Conservation (phyloP, 2,797 vertebrate genomes). For the Semaprochilodus insignis region DNA sequence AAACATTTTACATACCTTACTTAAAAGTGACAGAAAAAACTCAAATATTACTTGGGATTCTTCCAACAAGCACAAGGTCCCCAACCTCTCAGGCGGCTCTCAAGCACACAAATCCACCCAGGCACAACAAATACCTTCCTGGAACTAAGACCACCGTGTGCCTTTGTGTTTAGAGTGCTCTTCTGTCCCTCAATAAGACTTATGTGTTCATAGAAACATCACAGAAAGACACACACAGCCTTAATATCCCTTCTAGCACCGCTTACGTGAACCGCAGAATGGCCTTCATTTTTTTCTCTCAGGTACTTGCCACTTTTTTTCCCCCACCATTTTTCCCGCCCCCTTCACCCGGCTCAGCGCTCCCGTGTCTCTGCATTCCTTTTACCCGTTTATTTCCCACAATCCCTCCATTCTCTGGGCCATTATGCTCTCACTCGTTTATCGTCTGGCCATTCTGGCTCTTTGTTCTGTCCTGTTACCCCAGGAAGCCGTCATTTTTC, state of each 20-base stretch:
- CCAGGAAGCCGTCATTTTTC: slow-evolving; percentile 75
- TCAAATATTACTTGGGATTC: too few relatives aligned
- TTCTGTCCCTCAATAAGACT: too few relatives aligned
- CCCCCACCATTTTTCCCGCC: slow-evolving; percentile 46
- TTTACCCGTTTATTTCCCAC: slow-evolving; percentile 27
- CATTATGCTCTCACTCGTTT: slow-evolving; percentile 74
- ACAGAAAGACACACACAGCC: background rate
- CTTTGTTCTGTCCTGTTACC: slow-evolving; percentile 66
- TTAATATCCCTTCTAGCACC: slow-evolving; percentile 2
- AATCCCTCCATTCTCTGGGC: slow-evolving; percentile 70
- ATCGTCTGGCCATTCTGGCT: slow-evolving; percentile 52
- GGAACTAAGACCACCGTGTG: too few relatives aligned
- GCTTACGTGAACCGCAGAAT: background rate
- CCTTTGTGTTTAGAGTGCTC: too few relatives aligned
- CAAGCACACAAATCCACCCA: too few relatives aligned
- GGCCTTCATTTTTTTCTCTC: background rate
- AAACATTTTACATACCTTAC: too few relatives aligned
- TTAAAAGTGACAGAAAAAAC: too few relatives aligned
- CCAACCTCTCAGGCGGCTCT: too few relatives aligned
- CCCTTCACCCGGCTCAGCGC: slow-evolving; percentile 47
- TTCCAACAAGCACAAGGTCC: too few relatives aligned
- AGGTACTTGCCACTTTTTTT: background rate
- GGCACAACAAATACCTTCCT: too few relatives aligned
- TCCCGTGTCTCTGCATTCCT: slow-evolving; percentile 42
- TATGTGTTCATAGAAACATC: too few relatives aligned